Evolutionary conservation across 1,140 invertebrate species (phyloP).

Genomic region (Spodoptera litura): DNA sequence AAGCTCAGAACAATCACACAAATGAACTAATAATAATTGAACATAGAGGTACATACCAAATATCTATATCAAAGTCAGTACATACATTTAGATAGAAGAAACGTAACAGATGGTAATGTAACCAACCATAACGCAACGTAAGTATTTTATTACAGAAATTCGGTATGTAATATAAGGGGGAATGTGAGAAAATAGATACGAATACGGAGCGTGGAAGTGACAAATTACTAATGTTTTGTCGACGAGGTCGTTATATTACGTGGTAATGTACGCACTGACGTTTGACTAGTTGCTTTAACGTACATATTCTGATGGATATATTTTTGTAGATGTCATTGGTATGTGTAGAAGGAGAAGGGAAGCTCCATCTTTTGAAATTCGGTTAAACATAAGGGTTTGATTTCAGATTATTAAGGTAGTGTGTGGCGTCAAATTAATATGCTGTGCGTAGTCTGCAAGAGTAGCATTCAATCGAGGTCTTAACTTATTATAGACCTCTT

Average conservation of each 20-base stretch:
- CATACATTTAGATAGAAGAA: not conserved
- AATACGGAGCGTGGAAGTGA: constrained; percentile 16
- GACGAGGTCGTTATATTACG: constrained; percentile 22
- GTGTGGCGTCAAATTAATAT: too few relatives aligned
- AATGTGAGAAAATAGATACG: constrained; percentile 29
- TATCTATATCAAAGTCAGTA: not conserved
- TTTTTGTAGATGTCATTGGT: not conserved
- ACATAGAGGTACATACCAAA: not conserved
- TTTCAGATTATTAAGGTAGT: too few relatives aligned
- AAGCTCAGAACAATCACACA: too few relatives aligned
- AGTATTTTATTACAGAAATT: constrained; percentile 18
- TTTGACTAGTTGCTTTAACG: constrained; percentile 18
- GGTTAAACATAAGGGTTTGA: too few relatives aligned
- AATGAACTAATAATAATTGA: not conserved
- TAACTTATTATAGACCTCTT: too few relatives aligned
- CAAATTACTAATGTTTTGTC: constrained; percentile 38
- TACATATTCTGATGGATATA: not conserved
- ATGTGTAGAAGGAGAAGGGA: too few relatives aligned
- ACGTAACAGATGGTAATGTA: constrained; percentile 33
- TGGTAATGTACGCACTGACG: not conserved
- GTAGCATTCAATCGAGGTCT: too few relatives aligned
- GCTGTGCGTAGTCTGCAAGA: too few relatives aligned
- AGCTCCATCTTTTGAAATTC: too few relatives aligned
- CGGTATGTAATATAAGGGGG: constrained; percentile 29
- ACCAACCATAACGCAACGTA: not conserved